phyloP scores from a whole-genome alignment of 2,888 invertebrate species.

The Philereme vetulata region DNA sequence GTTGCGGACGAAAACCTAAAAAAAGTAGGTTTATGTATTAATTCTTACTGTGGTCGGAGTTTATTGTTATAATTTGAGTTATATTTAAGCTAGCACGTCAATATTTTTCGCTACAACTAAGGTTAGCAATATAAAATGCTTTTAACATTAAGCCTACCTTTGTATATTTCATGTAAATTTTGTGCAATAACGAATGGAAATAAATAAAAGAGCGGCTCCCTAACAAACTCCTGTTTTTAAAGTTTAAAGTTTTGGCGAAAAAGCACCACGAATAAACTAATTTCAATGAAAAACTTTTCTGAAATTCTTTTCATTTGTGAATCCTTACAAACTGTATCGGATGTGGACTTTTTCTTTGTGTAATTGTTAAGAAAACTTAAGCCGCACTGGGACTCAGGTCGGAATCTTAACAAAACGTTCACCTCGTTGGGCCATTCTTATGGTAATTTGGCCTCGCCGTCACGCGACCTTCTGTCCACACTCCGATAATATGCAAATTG shows the following conservation, averaged over 20 bases:
- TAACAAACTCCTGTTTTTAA: background rate
- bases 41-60: background rate
- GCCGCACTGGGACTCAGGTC: slow-evolving; percentile 62
- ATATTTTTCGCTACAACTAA: no score
- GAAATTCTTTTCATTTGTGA: slow-evolving; percentile 9
- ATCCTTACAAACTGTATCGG: slow-evolving; percentile 20
- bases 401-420: slow-evolving; percentile 73
- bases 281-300: slow-evolving; percentile 10
- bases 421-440: slow-evolving; percentile 77
- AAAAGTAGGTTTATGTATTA: background rate
- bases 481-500: slow-evolving; percentile 81
- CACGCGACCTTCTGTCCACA: slow-evolving; percentile 80
- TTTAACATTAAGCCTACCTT: no score
- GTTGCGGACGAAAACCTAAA: no score
- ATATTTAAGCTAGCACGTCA: no score
- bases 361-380: slow-evolving; percentile 64
- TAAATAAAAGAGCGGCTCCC: no score
- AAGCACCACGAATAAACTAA: slow-evolving; percentile 3
- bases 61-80: no score
- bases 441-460: slow-evolving; percentile 74
- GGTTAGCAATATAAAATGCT: no score
- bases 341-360: slow-evolving; percentile 44
- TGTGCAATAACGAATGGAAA: no score
- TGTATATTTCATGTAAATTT: no score
- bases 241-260: slow-evolving; percentile 1